phyloP scores from a whole-genome alignment of 2,888 invertebrate genomes.

The Aelia acuminata region DNA sequence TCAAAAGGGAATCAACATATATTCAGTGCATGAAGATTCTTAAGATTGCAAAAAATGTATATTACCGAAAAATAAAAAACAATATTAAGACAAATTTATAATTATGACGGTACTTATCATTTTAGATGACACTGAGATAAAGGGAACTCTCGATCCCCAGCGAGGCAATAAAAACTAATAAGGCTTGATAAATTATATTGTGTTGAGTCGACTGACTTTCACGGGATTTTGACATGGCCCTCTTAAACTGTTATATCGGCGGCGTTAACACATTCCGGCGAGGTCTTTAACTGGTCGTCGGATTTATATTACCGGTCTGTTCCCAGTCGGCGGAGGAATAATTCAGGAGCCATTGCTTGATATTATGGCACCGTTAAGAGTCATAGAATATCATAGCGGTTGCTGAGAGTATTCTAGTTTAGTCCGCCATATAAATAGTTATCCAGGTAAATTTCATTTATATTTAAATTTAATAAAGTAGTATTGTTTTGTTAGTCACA shows the following conservation, averaged over 20 bases:
- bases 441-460: no score
- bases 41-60: background rate
- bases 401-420: background rate
- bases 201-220: background rate
- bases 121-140: background rate
- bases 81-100: background rate
- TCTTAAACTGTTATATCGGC: background rate
- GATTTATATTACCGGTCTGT: background rate
- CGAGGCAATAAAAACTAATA: background rate
- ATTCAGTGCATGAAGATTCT: background rate
- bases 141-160: background rate
- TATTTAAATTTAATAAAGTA: no score
- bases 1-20: background rate
- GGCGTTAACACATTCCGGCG: background rate
- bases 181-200: constrained; percentile 1
- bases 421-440: background rate
- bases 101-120: background rate
- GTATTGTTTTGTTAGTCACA: no score
- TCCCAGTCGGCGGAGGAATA: background rate
- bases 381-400: background rate
- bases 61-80: background rate
- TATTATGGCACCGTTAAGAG: background rate
- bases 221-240: background rate
- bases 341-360: background rate
- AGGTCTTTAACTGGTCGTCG: background rate